Conservation (phyloP, 2,797 vertebrate species). For the Steatocranus sp. region DNA sequence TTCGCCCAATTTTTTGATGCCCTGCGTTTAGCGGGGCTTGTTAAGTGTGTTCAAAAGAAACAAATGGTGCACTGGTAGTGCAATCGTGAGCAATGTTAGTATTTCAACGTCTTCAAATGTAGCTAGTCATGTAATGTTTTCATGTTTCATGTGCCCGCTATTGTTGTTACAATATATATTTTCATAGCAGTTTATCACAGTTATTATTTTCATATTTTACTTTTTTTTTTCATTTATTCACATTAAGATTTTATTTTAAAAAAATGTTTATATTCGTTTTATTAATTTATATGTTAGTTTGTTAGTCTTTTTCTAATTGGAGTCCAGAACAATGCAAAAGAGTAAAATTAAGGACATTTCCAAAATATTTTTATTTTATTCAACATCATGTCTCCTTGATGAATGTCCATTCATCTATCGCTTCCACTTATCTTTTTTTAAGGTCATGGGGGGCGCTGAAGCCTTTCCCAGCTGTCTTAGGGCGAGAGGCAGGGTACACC, state of each 20-base stretch:
- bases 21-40: neutral
- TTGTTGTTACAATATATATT: neutral
- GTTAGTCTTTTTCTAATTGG: neutral
- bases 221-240: neutral
- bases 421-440: neutral
- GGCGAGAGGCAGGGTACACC: neutral
- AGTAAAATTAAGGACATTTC: neutral
- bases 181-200: neutral
- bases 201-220: neutral
- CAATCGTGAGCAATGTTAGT: rapidly evolving
- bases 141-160: rapidly evolving
- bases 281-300: neutral
- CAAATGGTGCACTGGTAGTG: rapidly evolving
- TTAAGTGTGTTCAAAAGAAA: rapidly evolving
- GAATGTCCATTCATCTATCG: neutral
- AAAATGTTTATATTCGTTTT: neutral
- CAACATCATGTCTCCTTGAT: neutral
- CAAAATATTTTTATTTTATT: neutral
- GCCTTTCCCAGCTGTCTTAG: neutral
- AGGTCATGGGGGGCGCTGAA: neutral
- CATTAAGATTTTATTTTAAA: neutral
- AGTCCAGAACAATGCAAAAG: neutral
- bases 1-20: constrained; percentile 53
- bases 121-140: rapidly evolving
- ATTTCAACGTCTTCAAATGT: rapidly evolving